Percentiles rank a stretch among this genome's conserved stretches.
phyloP scores from a whole-genome alignment of 2,797 vertebrate species.

The Nothura maculosa region DNA sequence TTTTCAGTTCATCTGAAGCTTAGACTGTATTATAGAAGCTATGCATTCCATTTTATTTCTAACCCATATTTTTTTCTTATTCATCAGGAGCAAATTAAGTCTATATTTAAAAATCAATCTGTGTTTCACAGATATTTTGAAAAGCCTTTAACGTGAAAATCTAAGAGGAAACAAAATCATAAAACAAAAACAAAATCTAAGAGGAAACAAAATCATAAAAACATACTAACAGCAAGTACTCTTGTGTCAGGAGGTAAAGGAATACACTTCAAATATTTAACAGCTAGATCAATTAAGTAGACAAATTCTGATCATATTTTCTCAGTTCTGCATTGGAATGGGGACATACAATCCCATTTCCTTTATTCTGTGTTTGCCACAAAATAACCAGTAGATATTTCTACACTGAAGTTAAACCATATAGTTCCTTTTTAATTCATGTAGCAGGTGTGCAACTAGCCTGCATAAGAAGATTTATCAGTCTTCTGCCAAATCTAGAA shows the following conservation, averaged over 20 bases:
- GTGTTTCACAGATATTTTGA: not conserved
- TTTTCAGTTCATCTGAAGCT: not conserved
- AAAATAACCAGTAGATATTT: not conserved
- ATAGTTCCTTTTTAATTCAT: not conserved
- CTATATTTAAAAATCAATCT: not conserved
- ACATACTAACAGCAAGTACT: not conserved
- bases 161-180: not conserved
- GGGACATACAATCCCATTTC: not conserved
- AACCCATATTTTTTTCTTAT: not conserved
- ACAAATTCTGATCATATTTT: not conserved
- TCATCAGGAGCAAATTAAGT: not conserved
- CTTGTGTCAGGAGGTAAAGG: not conserved
- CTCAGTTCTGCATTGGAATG: not conserved
- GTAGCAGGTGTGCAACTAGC: not conserved
- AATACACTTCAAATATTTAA: not conserved
- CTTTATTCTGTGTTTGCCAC: not conserved
- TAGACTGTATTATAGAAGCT: not conserved
- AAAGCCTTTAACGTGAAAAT: not conserved
- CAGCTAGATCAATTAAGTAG: not conserved
- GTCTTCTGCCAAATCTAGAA: not conserved
- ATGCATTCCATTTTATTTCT: not conserved
- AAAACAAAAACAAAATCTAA: not conserved
- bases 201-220: not conserved
- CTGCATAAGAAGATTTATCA: not conserved
- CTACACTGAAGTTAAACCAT: not conserved